Conservation (phyloP, 92 coral and sea anemone species). For the Porites cylindrica region DNA sequence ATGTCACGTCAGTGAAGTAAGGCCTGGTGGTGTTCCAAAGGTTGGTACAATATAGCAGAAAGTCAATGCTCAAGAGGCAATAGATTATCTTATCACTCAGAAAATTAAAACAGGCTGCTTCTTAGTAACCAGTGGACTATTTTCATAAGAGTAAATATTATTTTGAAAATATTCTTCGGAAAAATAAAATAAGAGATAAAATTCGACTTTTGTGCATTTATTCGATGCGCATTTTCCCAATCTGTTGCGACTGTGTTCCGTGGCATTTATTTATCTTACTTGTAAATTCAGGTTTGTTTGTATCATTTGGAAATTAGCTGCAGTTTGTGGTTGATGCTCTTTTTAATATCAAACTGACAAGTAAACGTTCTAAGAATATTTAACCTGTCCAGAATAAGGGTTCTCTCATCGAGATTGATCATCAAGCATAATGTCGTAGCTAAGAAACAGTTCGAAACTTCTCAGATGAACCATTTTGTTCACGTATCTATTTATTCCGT, state of each 20-base stretch:
- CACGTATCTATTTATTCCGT: neutral
- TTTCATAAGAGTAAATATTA: neutral
- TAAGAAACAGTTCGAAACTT: neutral
- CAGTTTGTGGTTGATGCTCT: constrained; percentile 25
- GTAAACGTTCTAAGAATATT: constrained; percentile 6
- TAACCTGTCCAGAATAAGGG: neutral
- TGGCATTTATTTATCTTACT: no score
- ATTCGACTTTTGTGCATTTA: neutral
- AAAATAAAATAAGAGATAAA: neutral
- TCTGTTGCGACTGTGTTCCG: no score
- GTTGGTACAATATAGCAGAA: constrained; percentile 34
- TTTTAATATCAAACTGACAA: constrained; percentile 18
- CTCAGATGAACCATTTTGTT: neutral
- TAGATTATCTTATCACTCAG: neutral
- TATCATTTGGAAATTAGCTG: neutral
- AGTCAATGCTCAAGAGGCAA: no score
- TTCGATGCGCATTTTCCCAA: neutral
- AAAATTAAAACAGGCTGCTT: neutral
- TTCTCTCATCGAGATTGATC: neutral
- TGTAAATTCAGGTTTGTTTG: neutral
- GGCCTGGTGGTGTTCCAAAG: constrained; percentile 86
- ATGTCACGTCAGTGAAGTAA: constrained; percentile 82
- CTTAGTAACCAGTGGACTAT: neutral
- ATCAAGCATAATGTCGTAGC: neutral
- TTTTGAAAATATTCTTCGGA: neutral